phyloP scores from a whole-genome alignment of 2,113 vertebrate species.

The Tonatia bakeri region DNA sequence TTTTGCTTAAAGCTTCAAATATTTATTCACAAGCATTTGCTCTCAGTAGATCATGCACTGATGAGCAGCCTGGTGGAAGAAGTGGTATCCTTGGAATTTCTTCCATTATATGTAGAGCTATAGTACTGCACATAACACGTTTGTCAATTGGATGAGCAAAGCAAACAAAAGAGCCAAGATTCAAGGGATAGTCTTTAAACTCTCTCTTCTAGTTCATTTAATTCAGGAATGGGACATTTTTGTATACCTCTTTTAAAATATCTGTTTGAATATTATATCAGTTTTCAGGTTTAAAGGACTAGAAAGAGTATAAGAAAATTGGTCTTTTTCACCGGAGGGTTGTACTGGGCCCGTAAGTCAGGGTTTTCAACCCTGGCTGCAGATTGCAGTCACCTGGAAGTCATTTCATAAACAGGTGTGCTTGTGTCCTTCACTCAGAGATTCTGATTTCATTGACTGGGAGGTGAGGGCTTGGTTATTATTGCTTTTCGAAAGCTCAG shows the following conservation, averaged over 20 bases:
- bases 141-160: neutral
- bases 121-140: neutral
- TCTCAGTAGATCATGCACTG: neutral
- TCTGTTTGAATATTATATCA: neutral
- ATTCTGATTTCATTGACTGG: neutral
- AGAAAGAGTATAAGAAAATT: neutral
- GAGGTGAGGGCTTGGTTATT: neutral
- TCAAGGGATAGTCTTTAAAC: neutral
- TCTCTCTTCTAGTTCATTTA: neutral
- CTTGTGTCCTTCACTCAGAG: neutral
- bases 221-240: neutral
- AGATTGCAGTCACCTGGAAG: neutral
- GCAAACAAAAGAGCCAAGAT: neutral
- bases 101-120: neutral
- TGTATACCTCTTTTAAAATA: neutral
- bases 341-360: neutral
- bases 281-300: neutral
- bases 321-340: neutral
- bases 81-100: neutral
- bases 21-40: neutral
- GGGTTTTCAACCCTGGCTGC: neutral
- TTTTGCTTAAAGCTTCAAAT: neutral
- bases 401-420: neutral
- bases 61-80: neutral
- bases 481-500: neutral